Evolutionary conservation across 2,888 invertebrate genomes (phyloP), one percentile per base, ranked within the genome.

Genomic region (Dromius quadrimaculatus): DNA sequence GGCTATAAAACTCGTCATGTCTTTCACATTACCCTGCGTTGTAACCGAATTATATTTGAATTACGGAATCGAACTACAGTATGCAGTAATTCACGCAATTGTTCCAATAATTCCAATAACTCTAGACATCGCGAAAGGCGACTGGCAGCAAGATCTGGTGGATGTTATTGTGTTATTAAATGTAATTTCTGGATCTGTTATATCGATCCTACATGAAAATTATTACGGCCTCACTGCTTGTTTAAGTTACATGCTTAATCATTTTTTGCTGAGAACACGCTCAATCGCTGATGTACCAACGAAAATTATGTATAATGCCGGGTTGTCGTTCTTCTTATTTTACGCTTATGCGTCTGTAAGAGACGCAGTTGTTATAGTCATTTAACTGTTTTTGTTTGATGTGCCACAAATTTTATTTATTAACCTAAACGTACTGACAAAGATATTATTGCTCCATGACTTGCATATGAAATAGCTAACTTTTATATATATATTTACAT

Each of bases 301-400:
- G 71, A 76, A 78, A 72, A 82, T 82, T 75, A 76, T 83, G 71
- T 80, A 78, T 70, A 82, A 82, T 73, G 81, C 81, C 74, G 80
- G 80, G 22, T 74, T 81, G 72, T 81, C 81, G 73, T 82, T 83
- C 74, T 82, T 80, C 75, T 71, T 78, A 57, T 78, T 76, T 72
- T 83, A 82, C 74, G 76, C 79, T 41, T 73, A 79, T 17, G 78
- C 75, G 73, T 77, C 81, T 71, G 74, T 75, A n/a, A 45, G 17
- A 17, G 72, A 73, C 15, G 62, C 54, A 3, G 15, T 2, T 17
- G 20, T 59, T 54, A 57, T 32, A 13, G 5, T 57, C 32, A 9
- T 28, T 2, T 28, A n/a, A n/a, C n/a, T n/a, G n/a, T 57, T 32
- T 20, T 19, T 47, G 1, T 1, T 11, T 20, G 5, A 20, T 59